Conservation (phyloP, 1,140 invertebrate genomes). For the Cydia splendana region DNA sequence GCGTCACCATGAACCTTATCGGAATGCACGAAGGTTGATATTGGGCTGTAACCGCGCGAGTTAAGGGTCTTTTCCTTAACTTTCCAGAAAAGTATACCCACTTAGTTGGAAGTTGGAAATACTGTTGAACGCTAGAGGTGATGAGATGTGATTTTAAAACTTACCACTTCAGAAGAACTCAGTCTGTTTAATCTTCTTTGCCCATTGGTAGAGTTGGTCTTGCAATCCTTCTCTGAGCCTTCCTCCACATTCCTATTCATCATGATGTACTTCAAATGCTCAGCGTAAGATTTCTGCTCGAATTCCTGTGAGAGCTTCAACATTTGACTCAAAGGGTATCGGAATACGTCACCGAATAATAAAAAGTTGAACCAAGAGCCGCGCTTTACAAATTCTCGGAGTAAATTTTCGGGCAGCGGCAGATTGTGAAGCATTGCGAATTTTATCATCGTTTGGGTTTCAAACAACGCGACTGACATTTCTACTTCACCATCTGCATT, state of each 20-base stretch:
- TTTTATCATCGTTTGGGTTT: conserved; percentile 82
- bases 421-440: conserved; percentile 81
- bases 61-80: no score
- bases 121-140: no score
- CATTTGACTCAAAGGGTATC: conserved; percentile 82
- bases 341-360: conserved; percentile 82
- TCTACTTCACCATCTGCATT: conserved; percentile 64
- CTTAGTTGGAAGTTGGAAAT: no score
- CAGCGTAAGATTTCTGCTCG: conserved; percentile 75
- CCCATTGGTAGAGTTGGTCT: conserved; percentile 64
- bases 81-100: no score
- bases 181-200: conserved; percentile 64
- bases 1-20: no score
- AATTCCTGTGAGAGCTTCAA: conserved; percentile 77
- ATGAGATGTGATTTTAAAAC: conserved; percentile 37
- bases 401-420: conserved; percentile 78
- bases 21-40: no score
- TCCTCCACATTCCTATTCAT: conserved; percentile 70
- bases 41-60: no score
- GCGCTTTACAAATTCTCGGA: conserved; percentile 79
- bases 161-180: conserved; percentile 70
- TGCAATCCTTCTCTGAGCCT: conserved; percentile 60
- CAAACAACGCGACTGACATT: conserved; percentile 68
- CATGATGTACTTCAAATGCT: conserved; percentile 80
- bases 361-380: conserved; percentile 84